Percentiles rank a stretch among this genome's conserved stretches.
These are phyloP conservation scores for Rhagologus leucostigma DNA, from an alignment of 2,113 vertebrate species.

Conservation along the genomic window DNA sequence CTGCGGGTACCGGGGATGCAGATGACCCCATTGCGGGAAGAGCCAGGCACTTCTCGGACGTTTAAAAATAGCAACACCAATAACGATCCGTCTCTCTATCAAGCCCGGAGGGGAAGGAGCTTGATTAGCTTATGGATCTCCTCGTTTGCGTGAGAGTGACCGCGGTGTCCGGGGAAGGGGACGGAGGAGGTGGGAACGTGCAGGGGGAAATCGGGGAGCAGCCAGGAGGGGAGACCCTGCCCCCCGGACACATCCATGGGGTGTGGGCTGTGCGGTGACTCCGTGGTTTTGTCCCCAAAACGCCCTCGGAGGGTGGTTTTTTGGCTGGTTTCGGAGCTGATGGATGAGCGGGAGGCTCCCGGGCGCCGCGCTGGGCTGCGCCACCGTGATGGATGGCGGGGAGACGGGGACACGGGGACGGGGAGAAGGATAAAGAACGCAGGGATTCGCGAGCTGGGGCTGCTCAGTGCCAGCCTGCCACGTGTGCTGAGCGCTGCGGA, in stretches of 20 bases:
- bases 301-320: accelerated
- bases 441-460: neutral
- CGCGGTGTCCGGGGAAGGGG: neutral
- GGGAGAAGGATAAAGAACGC: neutral
- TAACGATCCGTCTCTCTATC: neutral
- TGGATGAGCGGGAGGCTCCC: neutral
- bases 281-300: neutral
- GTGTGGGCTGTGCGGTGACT: accelerated
- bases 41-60: neutral
- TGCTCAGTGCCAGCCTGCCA: accelerated
- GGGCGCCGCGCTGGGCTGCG: accelerated
- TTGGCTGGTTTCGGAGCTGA: neutral
- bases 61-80: conserved; percentile 25
- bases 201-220: neutral
- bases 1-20: accelerated
- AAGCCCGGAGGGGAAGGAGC: neutral
- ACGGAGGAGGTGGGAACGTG: neutral
- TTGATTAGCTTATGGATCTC: conserved; percentile 19
- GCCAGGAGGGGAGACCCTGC: accelerated
- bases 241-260: accelerated
- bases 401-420: accelerated
- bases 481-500: accelerated
- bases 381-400: accelerated
- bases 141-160: neutral
- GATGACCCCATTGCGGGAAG: neutral